Evolutionary conservation across 1,140 invertebrate species (phyloP), one percentile per base, ranked within the genome.

Genomic region (Cydia amplana): DNA sequence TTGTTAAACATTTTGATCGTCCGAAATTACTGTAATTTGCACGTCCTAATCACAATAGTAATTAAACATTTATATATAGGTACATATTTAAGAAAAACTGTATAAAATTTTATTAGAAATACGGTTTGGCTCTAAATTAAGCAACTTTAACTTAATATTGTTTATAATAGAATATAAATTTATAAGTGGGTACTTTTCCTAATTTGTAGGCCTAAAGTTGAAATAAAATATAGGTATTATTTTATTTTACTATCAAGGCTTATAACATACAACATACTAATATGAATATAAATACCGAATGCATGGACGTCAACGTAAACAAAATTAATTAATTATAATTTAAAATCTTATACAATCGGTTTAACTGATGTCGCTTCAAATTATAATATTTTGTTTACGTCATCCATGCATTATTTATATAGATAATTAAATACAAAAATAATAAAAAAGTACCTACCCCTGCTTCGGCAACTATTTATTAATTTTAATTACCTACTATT

Each of bases 11-110:
- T 23, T 60, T 46, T 49, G 43, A 73, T 79, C 82, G 82, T 83
- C 82, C 82, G 77, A 77, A 76, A 81, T 78, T 77, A 16, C 75
- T 76, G 77, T 75, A 75, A 82, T 74, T 18, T 73, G 28, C 2
- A 80, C 85, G 87, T 88, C 85, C 87, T 83, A 70, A 80, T 82
- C 81, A 83, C 28, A 43, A 1, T 70, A 70, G 87, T 60, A 60
- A 20, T 60, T 60, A 60, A 60, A 20, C 55, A 23, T 60, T 60
- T 60, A 60, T 60, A 86, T 87, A 82, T 82, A 88, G 84, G n/a
- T n/a, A n/a, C n/a, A 83, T 82, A 83, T 80, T 80, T 76, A 73
- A 64, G 72, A 76, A 76, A 72, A 73, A 18, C 70, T 78, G 43
- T 72, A 73, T 25, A 72, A 46, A 73, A 46, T 67, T 55, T 36